Base-by-base conservation (phyloP, 2,888 invertebrate genomes). In the Cybosia mesomella region DNA sequence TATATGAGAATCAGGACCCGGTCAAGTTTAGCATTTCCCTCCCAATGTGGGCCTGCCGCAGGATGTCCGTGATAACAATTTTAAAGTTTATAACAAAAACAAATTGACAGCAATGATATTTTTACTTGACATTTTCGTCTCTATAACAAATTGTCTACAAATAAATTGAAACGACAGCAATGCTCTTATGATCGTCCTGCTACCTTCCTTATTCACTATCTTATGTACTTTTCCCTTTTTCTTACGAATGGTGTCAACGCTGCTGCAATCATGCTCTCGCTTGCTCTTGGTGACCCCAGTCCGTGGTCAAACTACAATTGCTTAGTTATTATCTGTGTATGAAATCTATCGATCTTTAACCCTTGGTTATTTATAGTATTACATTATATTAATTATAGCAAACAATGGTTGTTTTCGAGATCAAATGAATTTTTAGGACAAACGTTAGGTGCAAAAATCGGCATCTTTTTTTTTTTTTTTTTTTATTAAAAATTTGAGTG, bases 301-400 rank as follows among this genome's bases (percentile, higher is more conserved):
- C 59, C 39, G 53, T 64, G 59, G 54, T 64, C 58, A 64, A 58
- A 62, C 63, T 58, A 67, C 63, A 67, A 59, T 64, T 63, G 54
- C 58, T 58, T 58, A 39, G 58, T 64, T 67, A 67, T 67, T 64
- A 64, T 67, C 67, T 63, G 21, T 59, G 59, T 43, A 66, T 60
- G 60, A 54, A 66, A 66, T 66, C 66, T 66, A 61, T 54, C 58
- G 58, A 54, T 64, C 58, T 64, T 59, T 64, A 54, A 64, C 63
- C 63, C 8, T 9, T 18, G 0, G 67, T 67, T 63, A 58, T 68
- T 64, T 53, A 63, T 68, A 59, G 62, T 54, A 58, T 53, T 34
- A 61, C 55, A 58, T 36, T 34, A 61, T 36, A 49, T 24, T 68
- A 54, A 60, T 66, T 66, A 36, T 66, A 24, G 58, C 59, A 59